Base-by-base conservation (phyloP, 2,888 invertebrate species). In the Drosophila kambysellisi region DNA sequence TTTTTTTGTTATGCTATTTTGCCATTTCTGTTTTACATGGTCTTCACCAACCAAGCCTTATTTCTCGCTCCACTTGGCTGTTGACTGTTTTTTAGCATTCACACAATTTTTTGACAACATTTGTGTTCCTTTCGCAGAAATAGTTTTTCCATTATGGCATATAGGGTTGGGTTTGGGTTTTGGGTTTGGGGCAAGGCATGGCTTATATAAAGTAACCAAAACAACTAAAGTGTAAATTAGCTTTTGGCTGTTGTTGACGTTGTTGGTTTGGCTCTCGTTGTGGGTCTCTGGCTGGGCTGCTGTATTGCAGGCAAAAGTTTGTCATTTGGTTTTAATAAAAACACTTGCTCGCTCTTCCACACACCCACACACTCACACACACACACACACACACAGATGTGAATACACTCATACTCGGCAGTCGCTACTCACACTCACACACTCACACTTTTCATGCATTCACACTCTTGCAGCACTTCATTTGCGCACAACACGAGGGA, bases 161-260 rank as follows among this genome's bases (percentile, higher is more conserved):
- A 63, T 60, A 37, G 37, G 43, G 9, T 35, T 41, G 53, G 43
- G 30, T 15, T 15, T 25, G 25, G 25, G 25, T 2, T 25, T 25
- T 25, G 25, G 25, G 25, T 25, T 25, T 25, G 7, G 46, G 25
- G 15, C 46, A 2, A 30, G 68, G 67, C 66, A 68, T 70, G 72
- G 57, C 70, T 69, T 50, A 72, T 54, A 85, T 88, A 89, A 89
- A 85, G 90, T 90, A 89, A 85, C 80, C 86, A 86, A 90, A 90
- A 80, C 88, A 87, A 88, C 83, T 82, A 87, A 90, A 90, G 86
- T 86, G 90, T 88, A 90, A 87, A 87, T 87, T 88, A 87, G 86
- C 90, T 87, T 86, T 90, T 85, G 86, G 83, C 87, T 87, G 90
- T 88, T 90, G 90, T 90, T 87, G 84, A 85, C 84, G 85, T 84